Base-by-base conservation (phyloP, 2,888 invertebrate species). In the Lamellibrachia satsuma region DNA sequence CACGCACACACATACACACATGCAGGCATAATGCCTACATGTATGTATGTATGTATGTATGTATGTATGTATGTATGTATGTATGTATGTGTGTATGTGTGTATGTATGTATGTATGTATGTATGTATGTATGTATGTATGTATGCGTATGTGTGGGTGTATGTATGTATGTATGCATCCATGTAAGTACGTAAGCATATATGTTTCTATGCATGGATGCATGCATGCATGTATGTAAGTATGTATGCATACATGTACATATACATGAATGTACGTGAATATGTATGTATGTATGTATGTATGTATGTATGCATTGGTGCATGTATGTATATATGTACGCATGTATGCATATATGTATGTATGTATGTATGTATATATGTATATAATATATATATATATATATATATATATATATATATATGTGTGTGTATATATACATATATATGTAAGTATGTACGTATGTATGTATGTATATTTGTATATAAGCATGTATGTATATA, bases 231-330 rank as follows among this genome's bases (percentile, higher is more conserved):
- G 8, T 57, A 39, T 27, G 51, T 51, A 22, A 52, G 52, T 52
- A 52, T 27, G 90, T 15, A 92, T 22, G 11, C 0, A 4, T 4
- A 2, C 0, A 15, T 39, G 39, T 1, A 22, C 2, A 4, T 2
- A 75, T 75, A 2, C 1, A 75, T 75, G 75, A 4, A 57, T 57
- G 57, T 7, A 57, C 6, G 57, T 57, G 6, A 4, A 7, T 57
- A 57, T 57, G 57, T 57, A 91, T 91, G 52, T 51, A 91, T 91
- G 51, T 91, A 91, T 91, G 52, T 91, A 52, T 91, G 52, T 52
- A 91, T 91, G 52, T 52, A 52, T 91, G 52, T 51, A 52, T 91
- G 52, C 0, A 52, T 91, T 6, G 0, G 7, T 91, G 52, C 1
- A 11, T 91, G 52, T 52, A 39, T 39, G 39, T 39, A 39, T 39